A percentile compares a stretch with the other conserved stretches of the same genome.
Evolutionary conservation across 2,113 vertebrate species (phyloP).

Genomic region (rat (Rattus norvegicus)): GRCr8 NC_086029.1:22405001-22405500

Average conservation of each 20-base stretch:
- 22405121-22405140: not conserved
- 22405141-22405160: not conserved
- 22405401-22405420: not conserved
- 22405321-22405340: not conserved
- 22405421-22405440: not conserved
- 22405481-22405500: constrained; percentile 3
- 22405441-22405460: constrained; percentile 32
- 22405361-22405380: not conserved
- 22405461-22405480: constrained; percentile 39
- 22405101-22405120: not conserved
- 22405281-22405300: not conserved
- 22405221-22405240: not conserved
- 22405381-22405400: not conserved
- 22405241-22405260: not conserved
- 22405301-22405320: not conserved
- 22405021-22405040: not conserved
- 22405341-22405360: not conserved
- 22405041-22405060: not conserved
- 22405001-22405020: not conserved
- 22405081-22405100: not conserved
- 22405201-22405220: not conserved
- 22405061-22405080: not conserved
- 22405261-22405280: too few species aligned
- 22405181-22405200: not conserved
- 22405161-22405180: not conserved